Base-by-base conservation (phyloP, 2,888 invertebrate genomes). In the Hoplodrina ambigua region DNA sequence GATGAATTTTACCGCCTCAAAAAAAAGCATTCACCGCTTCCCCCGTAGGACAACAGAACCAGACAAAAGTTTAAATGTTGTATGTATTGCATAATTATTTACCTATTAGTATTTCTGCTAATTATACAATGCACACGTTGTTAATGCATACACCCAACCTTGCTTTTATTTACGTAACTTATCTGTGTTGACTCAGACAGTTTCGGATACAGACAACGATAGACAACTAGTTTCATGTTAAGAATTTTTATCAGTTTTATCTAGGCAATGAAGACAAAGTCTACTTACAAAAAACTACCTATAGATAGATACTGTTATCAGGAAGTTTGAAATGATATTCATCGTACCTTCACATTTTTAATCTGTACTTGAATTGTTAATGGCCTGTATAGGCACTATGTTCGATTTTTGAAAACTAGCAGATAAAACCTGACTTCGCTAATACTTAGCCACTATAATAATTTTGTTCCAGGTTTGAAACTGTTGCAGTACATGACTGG, bases 401-500 rank as follows among this genome's bases (percentile, higher is more conserved):
- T 50, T 56, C 20, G 8, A 56, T 33, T 37, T 25, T 5, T 1
- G 41, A 41, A 55, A 30, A 30, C 0, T 33, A 20, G 5, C 6
- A 53, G 30, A 20, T 0, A 17, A 49, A 37, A 37, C 37, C 37
- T 37, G 37, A 8, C 13, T 41, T 41, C 41, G 41, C 41, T 11
- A 11, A 11, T 41, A 10, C 37, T 11, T 37, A 41, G 1, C 11
- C 3, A 13, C 13, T 41, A 41, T 2, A 25, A 50, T 5, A 19
- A 10, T 59, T 55, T 59, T 69, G 15, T 60, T 90, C 4, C 87
- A 96, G 97, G 96, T 25, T 88, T 97, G 0, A 97, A 97, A 85
- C 80, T 96, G 33, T 86, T 97, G 59, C 96, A 97, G 52, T 97
- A 97, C 80, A 96, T 97, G 94, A 96, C 96, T 30, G 97, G 97